phyloP scores from a whole-genome alignment of 2,113 vertebrate species.

The Philantomba maxwellii region DNA sequence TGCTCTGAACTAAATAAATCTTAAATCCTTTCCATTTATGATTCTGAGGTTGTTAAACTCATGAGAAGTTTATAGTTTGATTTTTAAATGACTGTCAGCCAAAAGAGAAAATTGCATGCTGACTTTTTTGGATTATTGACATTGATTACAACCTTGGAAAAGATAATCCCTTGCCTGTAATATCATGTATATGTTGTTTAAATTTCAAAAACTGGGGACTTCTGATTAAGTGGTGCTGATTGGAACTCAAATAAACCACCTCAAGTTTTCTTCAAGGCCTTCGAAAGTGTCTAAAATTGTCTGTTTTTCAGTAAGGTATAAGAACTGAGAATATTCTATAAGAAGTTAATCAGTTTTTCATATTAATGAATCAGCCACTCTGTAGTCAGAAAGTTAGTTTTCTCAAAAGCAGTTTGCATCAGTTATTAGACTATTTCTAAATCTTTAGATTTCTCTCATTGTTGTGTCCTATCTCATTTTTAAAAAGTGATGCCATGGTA shows the following conservation, averaged over 20 bases:
- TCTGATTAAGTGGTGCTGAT: neutral
- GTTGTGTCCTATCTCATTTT: neutral
- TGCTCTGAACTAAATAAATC: neutral
- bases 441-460: neutral
- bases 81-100: neutral
- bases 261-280: neutral
- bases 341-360: neutral
- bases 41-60: neutral
- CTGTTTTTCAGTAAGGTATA: neutral
- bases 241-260: neutral
- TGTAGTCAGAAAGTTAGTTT: neutral
- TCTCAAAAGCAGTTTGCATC: neutral
- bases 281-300: neutral
- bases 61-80: neutral
- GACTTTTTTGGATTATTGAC: neutral
- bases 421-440: neutral
- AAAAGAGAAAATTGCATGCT: neutral
- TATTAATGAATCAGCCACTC: neutral
- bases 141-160: neutral
- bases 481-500: neutral
- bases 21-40: neutral
- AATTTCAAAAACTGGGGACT: neutral
- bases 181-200: neutral
- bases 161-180: neutral
- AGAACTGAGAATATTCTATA: neutral